phyloP scores from a whole-genome alignment of 1,140 invertebrate species.

The Euura lappo region DNA sequence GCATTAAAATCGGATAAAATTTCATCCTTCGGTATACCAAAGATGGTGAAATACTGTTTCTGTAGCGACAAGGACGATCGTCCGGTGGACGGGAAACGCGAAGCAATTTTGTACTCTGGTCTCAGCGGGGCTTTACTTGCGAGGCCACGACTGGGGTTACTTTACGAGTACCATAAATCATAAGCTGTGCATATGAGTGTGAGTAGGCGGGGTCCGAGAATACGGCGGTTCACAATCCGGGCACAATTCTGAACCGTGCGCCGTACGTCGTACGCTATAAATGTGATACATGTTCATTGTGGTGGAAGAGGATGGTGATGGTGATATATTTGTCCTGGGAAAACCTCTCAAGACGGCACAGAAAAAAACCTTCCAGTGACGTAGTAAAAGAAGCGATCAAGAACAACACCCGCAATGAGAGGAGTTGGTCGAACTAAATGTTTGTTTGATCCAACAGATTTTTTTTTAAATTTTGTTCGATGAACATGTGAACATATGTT shows the following conservation, averaged over 20 bases:
- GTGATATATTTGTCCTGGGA: constrained; percentile 25
- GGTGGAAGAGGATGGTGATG: constrained; percentile 14
- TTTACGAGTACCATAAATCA: constrained; percentile 46
- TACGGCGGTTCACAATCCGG: too few relatives aligned
- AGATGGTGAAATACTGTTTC: too few relatives aligned
- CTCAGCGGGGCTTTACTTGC: constrained; percentile 14
- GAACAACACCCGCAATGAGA: too few relatives aligned
- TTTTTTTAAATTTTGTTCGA: too few relatives aligned
- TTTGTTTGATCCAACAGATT: too few relatives aligned
- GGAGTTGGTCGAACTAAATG: too few relatives aligned
- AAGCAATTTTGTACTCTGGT: constrained; percentile 30
- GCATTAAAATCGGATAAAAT: too few relatives aligned
- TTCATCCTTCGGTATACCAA: too few relatives aligned
- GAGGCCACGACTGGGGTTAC: constrained; percentile 20
- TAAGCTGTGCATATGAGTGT: constrained; percentile 30
- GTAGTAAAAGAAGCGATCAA: too few relatives aligned
- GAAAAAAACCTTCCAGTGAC: too few relatives aligned
- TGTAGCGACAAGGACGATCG: too few relatives aligned
- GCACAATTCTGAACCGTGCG: background rate
- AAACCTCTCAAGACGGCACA: background rate
- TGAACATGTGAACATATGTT: too few relatives aligned
- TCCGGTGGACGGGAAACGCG: constrained; percentile 16
- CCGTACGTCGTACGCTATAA: constrained; percentile 40
- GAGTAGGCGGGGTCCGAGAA: constrained; percentile 39
- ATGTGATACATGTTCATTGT: constrained; percentile 47